Conservation (phyloP, 2,113 vertebrate species). For the Peromyscus maniculatus region DNA sequence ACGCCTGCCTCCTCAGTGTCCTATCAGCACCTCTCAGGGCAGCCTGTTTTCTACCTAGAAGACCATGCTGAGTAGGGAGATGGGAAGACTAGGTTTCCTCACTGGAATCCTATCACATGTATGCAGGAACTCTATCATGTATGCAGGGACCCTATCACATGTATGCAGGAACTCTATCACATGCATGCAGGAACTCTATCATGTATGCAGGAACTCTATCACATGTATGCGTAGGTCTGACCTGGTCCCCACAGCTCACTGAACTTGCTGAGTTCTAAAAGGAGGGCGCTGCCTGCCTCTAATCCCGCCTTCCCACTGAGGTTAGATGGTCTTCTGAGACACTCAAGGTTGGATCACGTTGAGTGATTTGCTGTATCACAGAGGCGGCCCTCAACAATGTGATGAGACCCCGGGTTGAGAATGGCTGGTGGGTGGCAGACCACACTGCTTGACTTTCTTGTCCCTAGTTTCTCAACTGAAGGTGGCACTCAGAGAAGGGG, state of each 20-base stretch:
- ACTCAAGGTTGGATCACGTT: neutral
- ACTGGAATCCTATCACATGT: neutral
- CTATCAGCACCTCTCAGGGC: neutral
- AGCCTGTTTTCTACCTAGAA: neutral
- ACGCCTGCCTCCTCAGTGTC: neutral
- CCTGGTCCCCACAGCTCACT: neutral
- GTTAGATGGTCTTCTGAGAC: neutral
- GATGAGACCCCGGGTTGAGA: neutral
- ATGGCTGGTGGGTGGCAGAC: neutral
- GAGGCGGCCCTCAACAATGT: neutral
- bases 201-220: too few relatives aligned
- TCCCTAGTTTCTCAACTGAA: neutral
- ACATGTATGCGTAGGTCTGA: neutral
- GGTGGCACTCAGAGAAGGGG: neutral
- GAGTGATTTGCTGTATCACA: neutral
- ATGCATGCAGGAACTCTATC: too few relatives aligned
- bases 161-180: too few relatives aligned
- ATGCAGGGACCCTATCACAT: too few relatives aligned
- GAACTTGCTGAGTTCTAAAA: neutral
- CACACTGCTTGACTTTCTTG: neutral
- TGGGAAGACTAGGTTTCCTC: neutral
- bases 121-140: too few relatives aligned
- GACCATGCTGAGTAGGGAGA: neutral
- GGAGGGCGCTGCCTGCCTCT: neutral
- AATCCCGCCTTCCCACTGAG: neutral